phyloP scores from a whole-genome alignment of 2,797 vertebrate species.

The Enteromius trimaculatus region DNA sequence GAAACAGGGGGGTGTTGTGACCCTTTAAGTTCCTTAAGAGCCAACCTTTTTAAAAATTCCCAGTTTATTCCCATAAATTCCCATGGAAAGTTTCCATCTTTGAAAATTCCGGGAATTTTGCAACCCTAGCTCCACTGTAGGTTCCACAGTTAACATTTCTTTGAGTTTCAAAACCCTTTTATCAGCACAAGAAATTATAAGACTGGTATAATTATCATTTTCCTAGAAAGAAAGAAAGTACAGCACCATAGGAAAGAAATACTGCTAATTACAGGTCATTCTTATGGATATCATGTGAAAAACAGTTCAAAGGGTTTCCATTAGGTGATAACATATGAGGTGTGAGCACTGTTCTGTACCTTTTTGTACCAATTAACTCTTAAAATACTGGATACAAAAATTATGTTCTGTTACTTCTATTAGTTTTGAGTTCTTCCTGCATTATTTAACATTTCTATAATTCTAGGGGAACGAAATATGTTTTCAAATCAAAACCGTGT shows the following conservation, averaged over 20 bases:
- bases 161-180: slow-evolving; percentile 5
- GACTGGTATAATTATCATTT: background rate
- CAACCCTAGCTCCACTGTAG: background rate
- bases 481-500: background rate
- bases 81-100: too few species aligned
- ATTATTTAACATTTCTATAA: background rate
- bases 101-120: too few species aligned
- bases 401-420: background rate
- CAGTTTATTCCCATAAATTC: too few species aligned
- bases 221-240: background rate
- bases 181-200: background rate
- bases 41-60: too few species aligned
- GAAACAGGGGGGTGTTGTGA: too few species aligned
- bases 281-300: background rate
- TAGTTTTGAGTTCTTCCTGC: background rate
- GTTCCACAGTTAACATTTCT: background rate
- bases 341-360: background rate
- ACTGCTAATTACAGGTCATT: background rate
- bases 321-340: background rate
- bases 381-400: background rate
- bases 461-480: background rate
- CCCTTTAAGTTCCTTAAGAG: too few species aligned
- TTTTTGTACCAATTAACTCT: background rate
- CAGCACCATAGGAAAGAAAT: background rate
- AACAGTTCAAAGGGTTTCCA: background rate